Conservation (phyloP, 1,140 invertebrate genomes). For the Stegodyphus dumicola region DNA sequence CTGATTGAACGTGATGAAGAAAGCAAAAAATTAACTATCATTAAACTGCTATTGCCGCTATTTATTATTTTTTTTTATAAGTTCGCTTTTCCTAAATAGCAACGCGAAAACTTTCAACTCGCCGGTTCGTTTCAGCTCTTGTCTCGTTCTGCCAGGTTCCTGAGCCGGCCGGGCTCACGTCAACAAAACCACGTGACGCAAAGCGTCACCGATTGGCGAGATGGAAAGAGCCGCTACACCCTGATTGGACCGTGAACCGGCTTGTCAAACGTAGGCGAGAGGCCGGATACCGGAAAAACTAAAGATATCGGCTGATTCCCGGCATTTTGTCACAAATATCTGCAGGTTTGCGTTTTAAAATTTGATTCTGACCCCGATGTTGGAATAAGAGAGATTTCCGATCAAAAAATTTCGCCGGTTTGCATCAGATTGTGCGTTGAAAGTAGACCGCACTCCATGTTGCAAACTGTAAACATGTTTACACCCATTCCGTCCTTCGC, state of each 20-base stretch:
- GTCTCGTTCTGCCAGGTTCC: slow-evolving; percentile 44
- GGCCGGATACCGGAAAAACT: slow-evolving; percentile 59
- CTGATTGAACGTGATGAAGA: neutral
- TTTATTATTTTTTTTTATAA: too few species aligned
- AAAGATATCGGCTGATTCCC: slow-evolving; percentile 55
- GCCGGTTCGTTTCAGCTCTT: slow-evolving; percentile 30
- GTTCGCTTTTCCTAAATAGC: too few species aligned
- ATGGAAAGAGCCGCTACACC: slow-evolving; percentile 5
- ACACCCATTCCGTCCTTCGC: slow-evolving; percentile 34
- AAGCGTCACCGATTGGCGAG: slow-evolving; percentile 64
- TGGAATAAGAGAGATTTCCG: neutral
- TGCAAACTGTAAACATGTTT: slow-evolving; percentile 58
- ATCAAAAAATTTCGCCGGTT: neutral
- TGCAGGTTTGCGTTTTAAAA: neutral
- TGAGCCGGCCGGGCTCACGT: slow-evolving; percentile 69
- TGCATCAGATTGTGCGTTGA: slow-evolving; percentile 11
- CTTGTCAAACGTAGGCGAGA: slow-evolving; percentile 40
- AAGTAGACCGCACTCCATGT: slow-evolving; percentile 45
- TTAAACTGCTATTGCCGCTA: neutral
- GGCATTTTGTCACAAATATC: slow-evolving; percentile 51
- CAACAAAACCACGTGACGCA: slow-evolving; percentile 74
- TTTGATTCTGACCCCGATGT: neutral
- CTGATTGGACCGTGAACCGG: slow-evolving; percentile 27
- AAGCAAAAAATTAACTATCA: neutral
- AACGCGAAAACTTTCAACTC: neutral